Base-by-base conservation (phyloP, 1,140 invertebrate genomes). In the Rhagoletis zephyria region DNA sequence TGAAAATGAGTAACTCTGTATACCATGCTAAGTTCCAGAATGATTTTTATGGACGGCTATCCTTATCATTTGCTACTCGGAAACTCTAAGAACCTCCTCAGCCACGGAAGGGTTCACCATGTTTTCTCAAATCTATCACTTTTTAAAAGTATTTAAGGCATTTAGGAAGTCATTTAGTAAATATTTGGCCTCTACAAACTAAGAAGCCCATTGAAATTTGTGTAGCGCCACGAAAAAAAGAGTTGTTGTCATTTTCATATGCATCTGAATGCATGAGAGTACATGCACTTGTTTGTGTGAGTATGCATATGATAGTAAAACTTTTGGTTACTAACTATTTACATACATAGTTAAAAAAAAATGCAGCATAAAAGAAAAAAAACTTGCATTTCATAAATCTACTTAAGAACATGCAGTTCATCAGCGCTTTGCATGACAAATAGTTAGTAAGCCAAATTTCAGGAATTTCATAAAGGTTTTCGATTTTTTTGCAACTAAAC, bases 381-480 rank as follows among this genome's bases (percentile, higher is more conserved):
- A 1, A 10, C 19, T 67, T 64, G 16, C 19, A 67, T 67, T 74
- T 74, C 42, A 45, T 74, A 74, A 74, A 74, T 74, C 67, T 74
- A 48, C 67, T 74, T 74, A 74, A 42, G 16, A 42, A 40, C 45
- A 45, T 74, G 12, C 67, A 74, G 67, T 74, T 74, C 67, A 74
- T 74, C 67, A 74, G 7, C 67, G 4, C 67, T 74, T 74, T 74
- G 42, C 67, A 74, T 74, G 67, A 74, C 67, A 74, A 74, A 74
- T 74, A 74, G 7, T 40, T 30, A 12, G 40, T 6, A 6, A 74
- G 67, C 40, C 42, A 74, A 48, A 45, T 74, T 74, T 45, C 6
- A 12, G 67, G 42, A 9, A 45, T 12, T 63, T 63, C 16, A 67
- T 67, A 30, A 48, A 74, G 45, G 45, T 74, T 45, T 16, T 67